Evolutionary conservation across 2,113 vertebrate species (phyloP), one percentile per base, ranked within the genome.

Genomic region (Istiophorus platypterus): DNA sequence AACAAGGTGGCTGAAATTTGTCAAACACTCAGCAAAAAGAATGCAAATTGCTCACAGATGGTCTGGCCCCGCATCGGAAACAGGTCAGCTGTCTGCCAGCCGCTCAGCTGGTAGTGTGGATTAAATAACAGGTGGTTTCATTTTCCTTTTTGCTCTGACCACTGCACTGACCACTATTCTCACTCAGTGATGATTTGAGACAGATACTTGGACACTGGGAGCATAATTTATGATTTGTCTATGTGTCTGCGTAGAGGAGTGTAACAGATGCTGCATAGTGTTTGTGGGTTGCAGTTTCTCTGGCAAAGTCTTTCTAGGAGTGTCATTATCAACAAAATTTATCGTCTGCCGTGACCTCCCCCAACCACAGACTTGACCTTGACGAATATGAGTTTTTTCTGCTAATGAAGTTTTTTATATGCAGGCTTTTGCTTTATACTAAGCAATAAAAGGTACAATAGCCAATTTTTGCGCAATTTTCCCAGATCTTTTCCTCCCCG

Each of bases 21-120:
- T 84, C 83, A 78, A 78, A 74, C 29, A 41, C 26, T 75, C 49
- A 69, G 77, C 56, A 26, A 86, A 78, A 94, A 85, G 87, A 94
- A 92, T 91, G 93, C 67, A 82, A 91, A 93, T 92, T 89, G 89
- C 79, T 92, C 68, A 67, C 91, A 93, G 88, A 73, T 78, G 11
- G 3, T 42, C 37, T 74, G 81, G 80, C 80, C 76, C 0, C 29
- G 0, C 37, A 59, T 77, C 11, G 0, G 81, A 90, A 86, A 85
- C 31, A 39, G 88, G 75, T 91, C 84, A 67, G 68, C 80, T 77
- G 73, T 15, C 81, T 78, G 91, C 81, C 82, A 90, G 71, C 49
- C 59, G 9, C 78, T 92, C 89, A 93, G 92, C 92, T 93, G 92
- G 88, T 78, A 80, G 76, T 66, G 20, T 52, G 65, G 81, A 93